Conservation (phyloP, 2,888 invertebrate genomes). For the Drosophila mercatorum region DNA sequence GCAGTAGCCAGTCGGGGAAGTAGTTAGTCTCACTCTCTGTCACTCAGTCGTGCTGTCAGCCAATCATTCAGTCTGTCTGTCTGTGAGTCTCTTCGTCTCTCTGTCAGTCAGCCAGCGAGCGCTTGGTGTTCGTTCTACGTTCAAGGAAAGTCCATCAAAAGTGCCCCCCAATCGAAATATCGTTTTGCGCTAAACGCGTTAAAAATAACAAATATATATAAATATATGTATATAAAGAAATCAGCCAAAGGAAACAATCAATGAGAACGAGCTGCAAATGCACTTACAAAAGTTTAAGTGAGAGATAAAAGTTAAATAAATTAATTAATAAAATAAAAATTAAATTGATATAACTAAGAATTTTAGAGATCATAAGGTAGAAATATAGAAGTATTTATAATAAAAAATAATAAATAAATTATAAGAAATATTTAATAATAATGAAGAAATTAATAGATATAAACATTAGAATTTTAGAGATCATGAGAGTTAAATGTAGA, state of each 20-base stretch:
- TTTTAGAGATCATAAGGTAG: neutral
- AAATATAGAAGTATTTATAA: neutral
- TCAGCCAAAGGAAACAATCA: neutral
- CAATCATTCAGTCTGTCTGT: slow-evolving; percentile 19
- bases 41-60: slow-evolving; percentile 27
- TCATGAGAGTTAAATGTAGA: no score
- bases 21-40: slow-evolving; percentile 21
- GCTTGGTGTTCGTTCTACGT: slow-evolving; percentile 23
- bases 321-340: no score
- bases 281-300: slow-evolving; percentile 19
- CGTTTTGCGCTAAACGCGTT: slow-evolving; percentile 39
- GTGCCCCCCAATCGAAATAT: slow-evolving; percentile 47
- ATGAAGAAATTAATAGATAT: no score
- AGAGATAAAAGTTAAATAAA: neutral
- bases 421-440: no score
- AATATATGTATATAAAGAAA: neutral
- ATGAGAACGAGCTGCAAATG: slow-evolving; percentile 17
- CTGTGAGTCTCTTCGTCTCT: neutral
- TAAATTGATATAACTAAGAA: neutral
- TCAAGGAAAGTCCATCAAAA: slow-evolving; percentile 58
- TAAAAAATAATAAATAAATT: no score
- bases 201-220: slow-evolving; percentile 39
- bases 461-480: no score
- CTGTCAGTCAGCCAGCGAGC: slow-evolving; percentile 12
- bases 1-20: slow-evolving; percentile 23